Evolutionary conservation across 1,140 invertebrate genomes (phyloP).

Genomic region (Phortica variegata): DNA sequence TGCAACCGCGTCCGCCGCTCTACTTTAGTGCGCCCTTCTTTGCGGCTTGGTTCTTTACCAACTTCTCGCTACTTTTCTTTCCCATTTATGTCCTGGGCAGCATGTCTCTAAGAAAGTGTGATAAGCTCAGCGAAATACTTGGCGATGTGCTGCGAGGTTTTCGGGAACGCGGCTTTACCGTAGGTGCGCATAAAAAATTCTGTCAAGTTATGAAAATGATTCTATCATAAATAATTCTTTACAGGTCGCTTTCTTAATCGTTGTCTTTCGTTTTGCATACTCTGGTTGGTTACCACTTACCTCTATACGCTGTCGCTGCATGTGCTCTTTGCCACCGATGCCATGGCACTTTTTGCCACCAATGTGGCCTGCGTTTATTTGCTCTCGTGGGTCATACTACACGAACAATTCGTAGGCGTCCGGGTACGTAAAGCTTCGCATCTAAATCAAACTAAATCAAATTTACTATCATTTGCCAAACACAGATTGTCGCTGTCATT

Average conservation of each 20-base stretch:
- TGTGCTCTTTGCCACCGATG: constrained; percentile 85
- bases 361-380: constrained; percentile 92
- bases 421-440: constrained; percentile 80
- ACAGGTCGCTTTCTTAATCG: constrained; percentile 79
- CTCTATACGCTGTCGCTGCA: constrained; percentile 84
- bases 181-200: constrained; percentile 61
- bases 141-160: constrained; percentile 79
- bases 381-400: constrained; percentile 92
- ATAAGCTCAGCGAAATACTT: constrained; percentile 72
- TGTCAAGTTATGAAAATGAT: no score
- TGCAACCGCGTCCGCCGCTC: constrained; percentile 29
- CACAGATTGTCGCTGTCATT: constrained; percentile 91
- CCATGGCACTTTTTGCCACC: constrained; percentile 88
- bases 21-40: constrained; percentile 83
- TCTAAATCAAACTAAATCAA: no score
- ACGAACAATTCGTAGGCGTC: constrained; percentile 94
- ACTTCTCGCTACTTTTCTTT: constrained; percentile 88
- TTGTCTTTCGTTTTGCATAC: constrained; percentile 81
- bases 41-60: constrained; percentile 93
- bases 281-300: constrained; percentile 92
- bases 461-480: neutral
- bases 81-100: constrained; percentile 81
- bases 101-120: constrained; percentile 70
- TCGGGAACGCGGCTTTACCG: constrained; percentile 82
- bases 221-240: no score